Percentiles rank a stretch among this genome's conserved stretches.
phyloP scores from a whole-genome alignment of 2,113 vertebrate species.

The Peromyscus leucopus region DNA sequence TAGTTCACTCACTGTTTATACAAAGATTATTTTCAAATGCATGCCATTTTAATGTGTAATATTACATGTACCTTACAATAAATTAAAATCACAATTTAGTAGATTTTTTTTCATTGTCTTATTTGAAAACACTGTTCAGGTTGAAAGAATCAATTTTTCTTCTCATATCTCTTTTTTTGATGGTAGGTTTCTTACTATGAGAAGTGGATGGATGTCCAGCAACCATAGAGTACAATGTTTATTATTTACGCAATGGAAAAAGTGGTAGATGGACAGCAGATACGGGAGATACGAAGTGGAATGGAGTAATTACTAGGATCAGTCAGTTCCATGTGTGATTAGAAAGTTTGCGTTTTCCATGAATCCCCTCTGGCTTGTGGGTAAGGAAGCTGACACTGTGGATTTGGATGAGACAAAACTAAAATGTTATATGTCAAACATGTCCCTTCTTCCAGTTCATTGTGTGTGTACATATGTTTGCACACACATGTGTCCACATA shows the following conservation, averaged over 20 bases:
- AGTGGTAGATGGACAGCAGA: background rate
- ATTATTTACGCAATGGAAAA: background rate
- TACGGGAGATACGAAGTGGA: too few relatives aligned
- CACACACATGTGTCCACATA: background rate
- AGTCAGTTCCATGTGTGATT: background rate
- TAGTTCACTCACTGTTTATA: background rate
- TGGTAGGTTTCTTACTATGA: background rate
- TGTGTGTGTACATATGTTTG: background rate
- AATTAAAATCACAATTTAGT: background rate
- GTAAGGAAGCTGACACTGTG: background rate
- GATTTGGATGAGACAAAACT: background rate
- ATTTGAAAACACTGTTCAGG: background rate
- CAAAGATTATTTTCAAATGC: conserved; percentile 40
- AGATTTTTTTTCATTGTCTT: background rate
- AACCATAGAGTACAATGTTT: background rate
- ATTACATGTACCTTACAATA: conserved; percentile 14
- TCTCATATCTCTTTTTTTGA: background rate
- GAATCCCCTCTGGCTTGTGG: background rate
- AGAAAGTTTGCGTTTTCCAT: background rate
- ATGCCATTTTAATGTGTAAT: background rate
- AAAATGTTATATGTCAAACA: background rate
- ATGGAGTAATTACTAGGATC: background rate
- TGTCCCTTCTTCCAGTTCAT: background rate
- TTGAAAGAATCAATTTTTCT: background rate
- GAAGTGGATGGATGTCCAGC: background rate